These are phyloP conservation scores for Carterocephalus palaemon DNA, from an alignment of 2,888 invertebrate genomes.

Conservation along the genomic window DNA sequence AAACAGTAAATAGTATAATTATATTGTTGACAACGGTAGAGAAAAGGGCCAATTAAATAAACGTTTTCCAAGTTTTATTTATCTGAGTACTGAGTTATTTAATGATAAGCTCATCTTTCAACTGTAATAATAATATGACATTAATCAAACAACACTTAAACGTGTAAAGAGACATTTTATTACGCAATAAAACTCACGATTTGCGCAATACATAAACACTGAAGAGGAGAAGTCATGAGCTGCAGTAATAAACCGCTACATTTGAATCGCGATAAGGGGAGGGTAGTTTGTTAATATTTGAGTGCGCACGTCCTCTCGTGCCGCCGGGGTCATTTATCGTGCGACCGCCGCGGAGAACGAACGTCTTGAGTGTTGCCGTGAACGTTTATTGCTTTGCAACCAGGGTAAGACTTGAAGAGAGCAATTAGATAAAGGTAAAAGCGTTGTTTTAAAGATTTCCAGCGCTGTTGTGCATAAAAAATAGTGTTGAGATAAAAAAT, in stretches of 20 bases:
- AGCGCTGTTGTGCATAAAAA: slow-evolving; percentile 6
- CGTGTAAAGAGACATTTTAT: slow-evolving; percentile 6
- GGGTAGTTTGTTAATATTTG: slow-evolving; percentile 74
- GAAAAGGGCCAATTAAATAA: too few species aligned
- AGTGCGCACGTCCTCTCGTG: slow-evolving; percentile 53
- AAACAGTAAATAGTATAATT: too few species aligned
- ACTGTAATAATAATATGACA: too few species aligned
- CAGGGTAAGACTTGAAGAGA: slow-evolving; percentile 15
- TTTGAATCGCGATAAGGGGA: slow-evolving; percentile 33
- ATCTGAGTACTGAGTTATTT: too few species aligned
- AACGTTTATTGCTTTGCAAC: slow-evolving; percentile 48
- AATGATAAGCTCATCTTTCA: too few species aligned
- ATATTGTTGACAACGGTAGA: too few species aligned
- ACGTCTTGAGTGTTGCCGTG: slow-evolving; percentile 56
- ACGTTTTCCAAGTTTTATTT: too few species aligned
- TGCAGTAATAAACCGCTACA: slow-evolving; percentile 48
- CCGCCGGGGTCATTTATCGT: slow-evolving; percentile 56
- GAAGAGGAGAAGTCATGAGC: slow-evolving; percentile 28
- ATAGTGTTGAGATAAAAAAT: too few species aligned
- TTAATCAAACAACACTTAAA: slow-evolving; percentile 3
- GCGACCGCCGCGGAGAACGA: slow-evolving; percentile 44
- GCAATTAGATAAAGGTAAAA: slow-evolving; percentile 19
- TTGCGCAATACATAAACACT: slow-evolving; percentile 25
- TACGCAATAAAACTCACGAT: slow-evolving; percentile 8
- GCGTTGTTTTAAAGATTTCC: slow-evolving; percentile 10